Conservation (phyloP, 2,113 vertebrate species). For the Halichoeres trimaculatus region DNA sequence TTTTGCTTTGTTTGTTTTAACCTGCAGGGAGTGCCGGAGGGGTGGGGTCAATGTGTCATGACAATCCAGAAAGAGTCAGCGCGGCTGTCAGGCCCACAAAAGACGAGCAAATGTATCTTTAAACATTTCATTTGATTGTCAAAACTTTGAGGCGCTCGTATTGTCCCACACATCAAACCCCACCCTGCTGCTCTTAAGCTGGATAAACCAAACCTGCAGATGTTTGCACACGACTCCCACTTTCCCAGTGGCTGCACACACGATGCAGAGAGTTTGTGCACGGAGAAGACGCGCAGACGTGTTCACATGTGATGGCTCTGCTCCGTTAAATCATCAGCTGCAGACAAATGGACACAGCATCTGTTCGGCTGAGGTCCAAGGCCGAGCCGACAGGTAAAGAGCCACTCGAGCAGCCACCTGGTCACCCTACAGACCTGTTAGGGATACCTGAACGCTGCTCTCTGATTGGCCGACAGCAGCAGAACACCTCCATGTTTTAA, state of each 20-base stretch:
- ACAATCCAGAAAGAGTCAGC: slow-evolving; percentile 9
- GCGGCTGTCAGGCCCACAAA: slow-evolving; percentile 20
- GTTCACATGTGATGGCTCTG: slow-evolving; percentile 40
- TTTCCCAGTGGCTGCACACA: slow-evolving; percentile 5
- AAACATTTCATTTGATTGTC: slow-evolving; percentile 34
- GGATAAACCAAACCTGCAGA: slow-evolving; percentile 21
- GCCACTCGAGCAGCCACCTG: slow-evolving; percentile 50
- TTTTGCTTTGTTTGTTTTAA: slow-evolving; percentile 54
- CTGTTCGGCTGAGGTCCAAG: slow-evolving; percentile 46
- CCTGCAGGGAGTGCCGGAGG: slow-evolving; percentile 38
- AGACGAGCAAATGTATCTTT: slow-evolving; percentile 25
- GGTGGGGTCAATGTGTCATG: slow-evolving; percentile 29
- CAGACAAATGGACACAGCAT: slow-evolving; percentile 58
- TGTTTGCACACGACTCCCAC: slow-evolving; percentile 52
- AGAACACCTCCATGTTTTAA: slow-evolving; percentile 8
- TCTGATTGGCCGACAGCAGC: slow-evolving; percentile 12
- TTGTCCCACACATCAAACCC: slow-evolving; percentile 16
- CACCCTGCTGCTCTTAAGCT: slow-evolving; percentile 33
- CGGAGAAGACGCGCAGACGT: slow-evolving; percentile 19
- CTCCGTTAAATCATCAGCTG: slow-evolving; percentile 54
- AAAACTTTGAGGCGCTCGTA: slow-evolving; percentile 26
- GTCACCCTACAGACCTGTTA: slow-evolving; percentile 20
- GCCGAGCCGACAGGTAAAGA: slow-evolving; percentile 50
- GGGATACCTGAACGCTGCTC: slow-evolving; percentile 11
- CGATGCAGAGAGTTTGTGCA: not conserved